Evolutionary conservation across 2,888 invertebrate genomes (phyloP), one percentile per base, ranked within the genome.

Genomic region (Acronicta aceris): DNA sequence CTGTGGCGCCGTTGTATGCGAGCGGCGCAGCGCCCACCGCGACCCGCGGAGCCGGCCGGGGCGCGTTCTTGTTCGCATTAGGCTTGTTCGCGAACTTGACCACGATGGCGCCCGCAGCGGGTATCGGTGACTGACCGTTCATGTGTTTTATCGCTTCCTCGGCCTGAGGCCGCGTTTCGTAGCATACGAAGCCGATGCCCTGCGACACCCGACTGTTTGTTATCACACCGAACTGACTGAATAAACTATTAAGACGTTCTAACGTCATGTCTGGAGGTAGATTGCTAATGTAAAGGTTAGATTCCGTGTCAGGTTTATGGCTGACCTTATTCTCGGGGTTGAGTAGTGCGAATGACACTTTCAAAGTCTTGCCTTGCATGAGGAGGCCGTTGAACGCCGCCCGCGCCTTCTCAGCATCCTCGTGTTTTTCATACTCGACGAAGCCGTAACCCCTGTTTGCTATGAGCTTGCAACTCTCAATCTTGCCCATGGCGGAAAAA

Each of bases 351-450:
- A 95, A 95, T 58, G 95, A 95, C 76, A 95, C 95, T 80, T 95
- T 95, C 59, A 95, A 88, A 61, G 95, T 95, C 80, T 95, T 95
- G 74, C 95, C 95, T 76, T 95, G 95, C 93, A 95, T 94, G 71
- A 94, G 89, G 60, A 95, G 88, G 43, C 95, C 95, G 89, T 95
- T 95, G 86, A 95, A 95, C 43, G 95, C 94, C 57, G 88, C 83
- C 65, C 95, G 90, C 83, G 95, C 95, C 92, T 95, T 95, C 85
- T 95, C 95, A 1, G 95, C 95, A 84, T 95, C 95, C 89, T 95
- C 95, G 86, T 93, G 93, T 79, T 91, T 92, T 73, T 94, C 93
- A 79, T 93, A 95, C 76, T 95, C 95, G 50, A 95, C 95, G 78
- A 95, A 95, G 12, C 95, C 95, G 82, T 95, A 95, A 30, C 95